Percentiles rank a stretch among this genome's conserved stretches.
Evolutionary conservation across 2,888 invertebrate species (phyloP).

Genomic region (Stratiomys singularior): DNA sequence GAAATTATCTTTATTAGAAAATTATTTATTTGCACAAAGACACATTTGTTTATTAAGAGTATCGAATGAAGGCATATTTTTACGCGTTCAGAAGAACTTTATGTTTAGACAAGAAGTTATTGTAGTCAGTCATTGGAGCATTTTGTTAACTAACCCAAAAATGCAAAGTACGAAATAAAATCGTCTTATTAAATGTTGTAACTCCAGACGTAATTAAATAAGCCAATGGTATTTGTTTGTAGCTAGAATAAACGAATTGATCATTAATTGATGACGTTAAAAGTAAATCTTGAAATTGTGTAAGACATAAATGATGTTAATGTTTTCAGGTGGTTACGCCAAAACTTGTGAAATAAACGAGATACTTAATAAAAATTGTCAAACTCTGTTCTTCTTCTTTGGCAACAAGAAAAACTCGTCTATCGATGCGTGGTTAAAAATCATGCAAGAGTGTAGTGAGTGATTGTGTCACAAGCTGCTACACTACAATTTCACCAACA

Average conservation of each 20-base stretch:
- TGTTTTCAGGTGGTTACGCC: slow-evolving; percentile 35
- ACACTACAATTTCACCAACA: too few relatives aligned
- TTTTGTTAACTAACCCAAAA: slow-evolving; percentile 11
- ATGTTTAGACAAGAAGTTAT: not conserved
- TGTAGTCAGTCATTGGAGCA: not conserved
- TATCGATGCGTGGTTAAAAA: too few relatives aligned
- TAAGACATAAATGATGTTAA: slow-evolving; percentile 39
- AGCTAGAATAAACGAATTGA: slow-evolving; percentile 43
- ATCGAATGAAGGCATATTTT: slow-evolving; percentile 2
- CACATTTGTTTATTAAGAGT: not conserved
- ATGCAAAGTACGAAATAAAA: slow-evolving; percentile 8
- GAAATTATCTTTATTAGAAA: slow-evolving; percentile 15
- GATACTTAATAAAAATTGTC: not conserved
- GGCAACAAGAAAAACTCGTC: too few relatives aligned
- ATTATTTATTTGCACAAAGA: slow-evolving; percentile 3
- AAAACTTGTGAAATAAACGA: slow-evolving; percentile 40
- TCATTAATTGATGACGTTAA: slow-evolving; percentile 11
- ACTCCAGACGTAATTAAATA: slow-evolving; percentile 16
- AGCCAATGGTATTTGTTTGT: slow-evolving; percentile 33
- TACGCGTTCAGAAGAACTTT: slow-evolving; percentile 5
- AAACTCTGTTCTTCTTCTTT: too few relatives aligned
- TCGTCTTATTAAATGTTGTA: slow-evolving; percentile 40
- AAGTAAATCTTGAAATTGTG: slow-evolving; percentile 28
- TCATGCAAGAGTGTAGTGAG: too few relatives aligned
- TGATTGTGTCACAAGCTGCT: too few relatives aligned